A percentile compares a stretch with the other conserved stretches of the same genome.
Evolutionary conservation across 2,888 invertebrate species (phyloP).

Genomic region (Phymatocera aterrima): DNA sequence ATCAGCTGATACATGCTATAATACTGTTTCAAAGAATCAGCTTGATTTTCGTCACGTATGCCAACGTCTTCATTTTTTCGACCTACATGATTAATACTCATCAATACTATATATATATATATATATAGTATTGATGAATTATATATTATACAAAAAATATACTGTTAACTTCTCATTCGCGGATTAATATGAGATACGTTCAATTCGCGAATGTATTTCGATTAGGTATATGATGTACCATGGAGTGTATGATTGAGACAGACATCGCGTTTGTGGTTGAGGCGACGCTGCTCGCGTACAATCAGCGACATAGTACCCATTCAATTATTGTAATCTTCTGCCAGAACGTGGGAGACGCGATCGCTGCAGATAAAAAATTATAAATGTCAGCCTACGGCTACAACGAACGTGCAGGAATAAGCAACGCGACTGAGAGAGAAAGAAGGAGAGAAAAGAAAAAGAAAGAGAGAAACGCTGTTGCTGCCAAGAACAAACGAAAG

Average conservation of each 20-base stretch:
- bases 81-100: too few relatives aligned
- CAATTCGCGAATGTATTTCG: background rate
- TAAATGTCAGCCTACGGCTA: conserved; percentile 31
- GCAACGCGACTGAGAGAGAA: background rate
- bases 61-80: background rate
- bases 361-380: conserved; percentile 34
- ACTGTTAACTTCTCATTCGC: too few relatives aligned
- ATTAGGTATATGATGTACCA: background rate
- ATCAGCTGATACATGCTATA: background rate
- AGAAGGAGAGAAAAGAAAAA: background rate
- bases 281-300: conserved; percentile 37
- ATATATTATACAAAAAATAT: too few relatives aligned
- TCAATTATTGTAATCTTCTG: conserved; percentile 43
- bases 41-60: conserved; percentile 26
- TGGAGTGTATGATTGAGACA: conserved; percentile 22
- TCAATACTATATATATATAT: background rate
- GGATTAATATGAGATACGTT: background rate
- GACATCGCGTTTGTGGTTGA: conserved; percentile 23
- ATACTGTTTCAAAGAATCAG: background rate
- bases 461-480: too few relatives aligned
- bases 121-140: too few relatives aligned
- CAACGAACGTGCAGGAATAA: conserved; percentile 23
- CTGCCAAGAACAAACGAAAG: conserved; percentile 37
- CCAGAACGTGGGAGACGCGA: conserved; percentile 32
- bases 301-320: conserved; percentile 36